phyloP scores from a whole-genome alignment of 2,113 vertebrate genomes.

The Mus pahari region DNA sequence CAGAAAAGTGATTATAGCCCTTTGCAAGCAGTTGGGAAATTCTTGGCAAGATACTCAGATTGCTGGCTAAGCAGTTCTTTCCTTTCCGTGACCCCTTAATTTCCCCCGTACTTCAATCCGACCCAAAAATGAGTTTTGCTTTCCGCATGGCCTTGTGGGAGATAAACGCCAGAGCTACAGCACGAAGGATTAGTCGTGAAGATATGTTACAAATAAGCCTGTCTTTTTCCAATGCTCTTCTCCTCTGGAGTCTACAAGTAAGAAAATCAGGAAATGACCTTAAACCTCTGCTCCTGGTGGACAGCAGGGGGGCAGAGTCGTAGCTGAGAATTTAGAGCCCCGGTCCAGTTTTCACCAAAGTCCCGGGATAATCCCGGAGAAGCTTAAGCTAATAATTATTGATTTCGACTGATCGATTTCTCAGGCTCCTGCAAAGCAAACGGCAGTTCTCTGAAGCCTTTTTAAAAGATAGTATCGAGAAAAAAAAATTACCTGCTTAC shows the following conservation, averaged over 20 bases:
- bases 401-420: not conserved
- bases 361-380: not conserved
- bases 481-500: conserved; percentile 48
- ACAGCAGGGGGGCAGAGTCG: not conserved
- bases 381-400: not conserved
- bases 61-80: not conserved
- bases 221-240: not conserved
- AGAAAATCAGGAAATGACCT: conserved; percentile 9
- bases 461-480: conserved; percentile 8
- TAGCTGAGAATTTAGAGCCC: not conserved
- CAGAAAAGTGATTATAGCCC: not conserved
- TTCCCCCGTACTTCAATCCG: not conserved
- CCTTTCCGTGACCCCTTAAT: not conserved
- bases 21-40: not conserved
- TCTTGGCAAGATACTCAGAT: not conserved
- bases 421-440: conserved; percentile 9
- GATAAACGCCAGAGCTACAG: not conserved
- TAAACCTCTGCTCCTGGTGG: not conserved
- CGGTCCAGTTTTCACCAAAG: not conserved
- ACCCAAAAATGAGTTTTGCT: not conserved
- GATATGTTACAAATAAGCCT: conserved; percentile 39
- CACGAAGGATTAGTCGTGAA: not conserved
- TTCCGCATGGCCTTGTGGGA: conserved; percentile 1
- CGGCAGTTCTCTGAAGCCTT: not conserved
- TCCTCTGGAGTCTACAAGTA: not conserved